A percentile compares a stretch with the other conserved stretches of the same genome.
Evolutionary conservation across 2,797 vertebrate genomes (phyloP).

Genomic region (Mallotus villosus): DNA sequence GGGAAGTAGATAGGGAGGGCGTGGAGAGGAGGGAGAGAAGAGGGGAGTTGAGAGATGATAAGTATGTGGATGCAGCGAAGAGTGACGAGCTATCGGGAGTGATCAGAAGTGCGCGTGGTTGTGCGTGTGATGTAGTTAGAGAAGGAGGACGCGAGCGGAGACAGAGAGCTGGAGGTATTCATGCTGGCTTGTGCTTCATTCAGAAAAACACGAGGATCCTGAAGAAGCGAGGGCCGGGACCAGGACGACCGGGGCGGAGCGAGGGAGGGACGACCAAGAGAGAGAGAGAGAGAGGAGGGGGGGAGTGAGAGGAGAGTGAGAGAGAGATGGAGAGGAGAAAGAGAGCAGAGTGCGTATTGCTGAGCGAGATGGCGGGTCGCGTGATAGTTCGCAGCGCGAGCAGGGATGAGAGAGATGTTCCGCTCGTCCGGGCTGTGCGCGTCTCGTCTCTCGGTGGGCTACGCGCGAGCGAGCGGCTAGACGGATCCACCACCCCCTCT

Average conservation of each 20-base stretch:
- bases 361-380: too few species aligned
- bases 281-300: constrained; percentile 37
- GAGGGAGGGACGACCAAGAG: constrained; percentile 21
- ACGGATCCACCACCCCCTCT: constrained; percentile 27
- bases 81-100: too few species aligned
- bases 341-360: constrained; percentile 24
- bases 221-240: constrained; percentile 44
- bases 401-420: too few species aligned
- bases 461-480: constrained; percentile 19
- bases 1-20: constrained; percentile 29
- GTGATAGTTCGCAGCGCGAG: too few species aligned
- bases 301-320: constrained; percentile 34
- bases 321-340: constrained; percentile 16
- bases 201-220: constrained; percentile 71
- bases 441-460: too few species aligned
- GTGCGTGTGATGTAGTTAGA: constrained; percentile 61
- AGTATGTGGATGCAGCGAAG: too few species aligned
- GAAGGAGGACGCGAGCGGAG: constrained; percentile 32
- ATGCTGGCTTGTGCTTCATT: constrained; percentile 70
- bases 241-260: constrained; percentile 16
- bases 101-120: constrained; percentile 60
- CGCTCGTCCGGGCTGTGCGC: too few species aligned
- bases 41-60: constrained; percentile 55
- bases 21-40: constrained; percentile 51
- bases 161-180: constrained; percentile 29